Evolutionary conservation across 2,888 invertebrate species (phyloP), one percentile per base, ranked within the genome.

Genomic region (Orchesella flavescens): DNA sequence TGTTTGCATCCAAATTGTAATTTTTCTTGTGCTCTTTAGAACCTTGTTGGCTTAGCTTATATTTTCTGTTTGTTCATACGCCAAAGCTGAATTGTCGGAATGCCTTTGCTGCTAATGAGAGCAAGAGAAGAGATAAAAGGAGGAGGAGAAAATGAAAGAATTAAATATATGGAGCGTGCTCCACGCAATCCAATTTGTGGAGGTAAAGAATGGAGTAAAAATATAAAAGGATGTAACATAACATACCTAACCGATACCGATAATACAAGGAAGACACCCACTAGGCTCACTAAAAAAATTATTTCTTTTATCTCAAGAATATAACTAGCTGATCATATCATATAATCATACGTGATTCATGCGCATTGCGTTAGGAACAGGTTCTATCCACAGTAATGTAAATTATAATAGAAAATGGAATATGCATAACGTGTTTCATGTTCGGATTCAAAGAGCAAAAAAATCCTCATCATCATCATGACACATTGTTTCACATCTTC

Each of bases 61-160:
- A 7, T 10, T 49, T 7, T 49, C n/a, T 49, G 49, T 12, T n/a
- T 49, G 15, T 12, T 49, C 15, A 78, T 71, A 21, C 59, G 61
- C 34, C 59, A 53, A 21, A 21, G 44, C 34, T 66, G 23, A 43
- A 72, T 80, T 61, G 72, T 68, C 59, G 80, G 75, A 71, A 77
- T 84, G 82, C 76, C 82, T 80, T 68, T 72, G 84, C 83, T 81
- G 84, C 88, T 88, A 88, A 88, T 88, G 88, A 87, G 87, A 86
- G 72, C 65, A 81, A 65, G 53, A 72, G 24, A 61, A 24, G 68
- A 68, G 12, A 61, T 71, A 69, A 44, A 61, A 61, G 53, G 46
- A 43, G 44, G 46, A 46, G 59, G 57, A 74, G 49, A 55, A 43
- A 59, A 19, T 34, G 23, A 78, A 71, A 34, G 34, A 34, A 34